Evolutionary conservation across 37 sponge, comb jelly and placozoan species (phyloP).

Genomic region (Bolinopsis microptera): DNA sequence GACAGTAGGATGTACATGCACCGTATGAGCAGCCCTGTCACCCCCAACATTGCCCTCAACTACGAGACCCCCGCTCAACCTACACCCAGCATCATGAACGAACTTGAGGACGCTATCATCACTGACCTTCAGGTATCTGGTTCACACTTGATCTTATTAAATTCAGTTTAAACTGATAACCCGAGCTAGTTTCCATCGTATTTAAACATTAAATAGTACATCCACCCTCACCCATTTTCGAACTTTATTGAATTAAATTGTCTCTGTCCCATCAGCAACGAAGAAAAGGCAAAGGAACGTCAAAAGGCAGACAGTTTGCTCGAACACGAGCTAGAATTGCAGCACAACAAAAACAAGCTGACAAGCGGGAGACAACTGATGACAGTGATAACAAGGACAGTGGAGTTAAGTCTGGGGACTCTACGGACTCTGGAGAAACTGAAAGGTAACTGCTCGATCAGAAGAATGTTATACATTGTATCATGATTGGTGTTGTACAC

Average conservation of each 20-base stretch:
- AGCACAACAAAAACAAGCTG: not conserved
- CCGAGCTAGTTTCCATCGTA: not conserved
- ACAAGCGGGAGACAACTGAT: conserved; percentile 14
- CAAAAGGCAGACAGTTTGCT: not conserved
- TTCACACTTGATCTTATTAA: no score
- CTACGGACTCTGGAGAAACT: conserved; percentile 4
- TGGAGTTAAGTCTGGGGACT: conserved; percentile 8
- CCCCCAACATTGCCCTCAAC: not conserved
- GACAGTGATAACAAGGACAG: conserved; percentile 66
- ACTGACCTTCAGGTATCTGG: conserved; percentile 26
- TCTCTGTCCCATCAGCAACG: conserved; percentile 4
- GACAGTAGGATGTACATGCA: conserved; percentile 56
- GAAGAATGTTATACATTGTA: no score
- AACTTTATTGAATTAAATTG: no score
- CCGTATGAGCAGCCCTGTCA: not conserved
- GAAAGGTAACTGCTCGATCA: no score
- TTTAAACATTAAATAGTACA: no score
- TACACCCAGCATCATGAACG: conserved; percentile 42
- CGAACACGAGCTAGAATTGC: conserved; percentile 16
- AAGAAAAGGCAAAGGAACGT: not conserved
- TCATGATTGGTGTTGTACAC: no score
- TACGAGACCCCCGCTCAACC: conserved; percentile 36
- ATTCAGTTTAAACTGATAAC: no score
- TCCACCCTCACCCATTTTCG: no score
- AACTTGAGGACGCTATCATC: conserved; percentile 35